phyloP scores from a whole-genome alignment of 2,113 vertebrate species.

The Leptobrachium ailaonicum region DNA sequence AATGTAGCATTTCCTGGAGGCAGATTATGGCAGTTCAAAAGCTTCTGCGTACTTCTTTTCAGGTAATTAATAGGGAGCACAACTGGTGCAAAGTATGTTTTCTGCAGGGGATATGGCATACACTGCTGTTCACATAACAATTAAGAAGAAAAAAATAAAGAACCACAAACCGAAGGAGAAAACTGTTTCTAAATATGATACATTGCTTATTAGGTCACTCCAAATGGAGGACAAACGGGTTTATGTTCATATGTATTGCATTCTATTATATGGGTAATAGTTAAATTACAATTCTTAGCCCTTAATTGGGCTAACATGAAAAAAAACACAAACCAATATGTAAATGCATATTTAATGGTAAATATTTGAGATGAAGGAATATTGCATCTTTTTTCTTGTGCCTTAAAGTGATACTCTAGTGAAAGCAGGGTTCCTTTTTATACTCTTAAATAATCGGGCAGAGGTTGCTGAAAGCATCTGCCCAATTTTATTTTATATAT shows the following conservation, averaged over 20 bases:
- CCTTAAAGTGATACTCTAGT: too few species aligned
- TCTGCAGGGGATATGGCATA: background rate
- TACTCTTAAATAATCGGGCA: too few species aligned
- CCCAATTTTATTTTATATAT: too few species aligned
- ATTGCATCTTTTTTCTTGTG: too few species aligned
- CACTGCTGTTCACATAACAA: background rate
- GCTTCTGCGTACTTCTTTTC: background rate
- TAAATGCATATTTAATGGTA: too few species aligned
- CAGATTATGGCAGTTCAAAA: constrained; percentile 14
- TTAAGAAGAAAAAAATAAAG: background rate
- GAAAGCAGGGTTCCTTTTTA: too few species aligned
- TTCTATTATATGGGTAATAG: too few species aligned
- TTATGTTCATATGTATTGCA: background rate
- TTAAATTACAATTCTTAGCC: too few species aligned
- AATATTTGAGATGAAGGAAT: too few species aligned
- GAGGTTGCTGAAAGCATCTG: too few species aligned
- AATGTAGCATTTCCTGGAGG: constrained; percentile 14
- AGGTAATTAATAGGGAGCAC: constrained; percentile 15
- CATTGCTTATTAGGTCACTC: background rate
- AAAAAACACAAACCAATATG: too few species aligned
- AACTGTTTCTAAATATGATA: background rate
- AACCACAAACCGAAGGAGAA: background rate
- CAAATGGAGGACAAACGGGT: background rate
- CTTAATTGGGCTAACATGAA: too few species aligned
- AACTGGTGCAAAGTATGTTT: constrained; percentile 3